Evolutionary conservation across 2,888 invertebrate genomes (phyloP), one percentile per base, ranked within the genome.

Genomic region (Thysanoteuthis rhombus): DNA sequence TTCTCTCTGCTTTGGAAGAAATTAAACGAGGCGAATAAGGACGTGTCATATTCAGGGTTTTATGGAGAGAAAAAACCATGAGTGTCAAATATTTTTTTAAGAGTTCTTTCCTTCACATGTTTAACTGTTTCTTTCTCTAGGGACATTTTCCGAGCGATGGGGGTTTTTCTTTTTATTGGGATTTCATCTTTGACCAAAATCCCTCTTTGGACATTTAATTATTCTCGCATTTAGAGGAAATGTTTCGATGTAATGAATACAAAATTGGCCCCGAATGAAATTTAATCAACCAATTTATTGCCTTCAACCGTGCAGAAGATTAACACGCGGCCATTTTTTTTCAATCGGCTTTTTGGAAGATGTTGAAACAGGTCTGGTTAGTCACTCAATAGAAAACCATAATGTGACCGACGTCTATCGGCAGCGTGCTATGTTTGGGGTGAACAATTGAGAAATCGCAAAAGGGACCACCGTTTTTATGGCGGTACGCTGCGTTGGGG

Each of bases 31-130:
- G 0, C 16, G n/a, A 75, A 75, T 75, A 75, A 75, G 75, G n/a
- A 75, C n/a, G n/a, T 75, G 75, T 75, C 75, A 75, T 75, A 75
- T 75, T 75, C 75, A 75, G 75, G n/a, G n/a, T 75, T n/a, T n/a
- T 75, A n/a, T n/a, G 52, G 25, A 52, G 1, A 32, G 10, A 32
- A 58, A 75, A 36, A 75, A 75, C n/a, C 36, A 75, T 36, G n/a
- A n/a, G 75, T 75, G 75, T 75, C 75, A 75, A 75, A 75, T 75
- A 75, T 12, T 75, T 75, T n/a, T 75, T n/a, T 75, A 25, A 52
- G 52, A 25, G 52, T 52, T 52, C 52, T 4, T 75, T 75, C 75
- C 16, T n/a, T 75, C 75, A 12, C 12, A 75, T 75, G 19, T 75
- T n/a, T 58, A 25, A n/a, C 22, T 75, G 2, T n/a, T n/a, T n/a